A percentile compares a stretch with the other conserved stretches of the same genome.
phyloP scores from a whole-genome alignment of 2,113 vertebrate genomes.

The Xiphorhynchus elegans region DNA sequence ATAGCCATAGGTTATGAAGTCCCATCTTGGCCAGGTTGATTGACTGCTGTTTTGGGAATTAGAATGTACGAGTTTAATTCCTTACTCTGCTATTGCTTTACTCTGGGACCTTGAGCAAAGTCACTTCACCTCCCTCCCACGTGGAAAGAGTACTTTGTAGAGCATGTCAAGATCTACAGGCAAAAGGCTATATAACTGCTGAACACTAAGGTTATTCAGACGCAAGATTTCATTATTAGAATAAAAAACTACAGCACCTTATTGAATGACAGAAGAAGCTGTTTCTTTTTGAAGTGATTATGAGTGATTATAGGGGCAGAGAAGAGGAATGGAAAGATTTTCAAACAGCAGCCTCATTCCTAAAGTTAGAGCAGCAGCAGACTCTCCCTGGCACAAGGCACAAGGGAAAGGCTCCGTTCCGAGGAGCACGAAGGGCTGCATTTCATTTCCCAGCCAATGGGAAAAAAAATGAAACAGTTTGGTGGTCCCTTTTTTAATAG shows the following conservation, averaged over 20 bases:
- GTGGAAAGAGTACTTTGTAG: neutral
- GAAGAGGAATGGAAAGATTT: neutral
- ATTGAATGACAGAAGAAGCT: neutral
- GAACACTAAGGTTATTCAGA: neutral
- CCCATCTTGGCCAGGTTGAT: neutral
- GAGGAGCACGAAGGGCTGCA: neutral
- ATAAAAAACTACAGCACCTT: neutral
- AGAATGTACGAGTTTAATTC: neutral
- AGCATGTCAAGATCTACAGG: neutral
- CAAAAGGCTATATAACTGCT: neutral
- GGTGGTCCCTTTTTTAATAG: neutral
- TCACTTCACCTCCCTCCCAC: neutral
- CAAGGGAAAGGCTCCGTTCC: neutral
- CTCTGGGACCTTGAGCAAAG: conserved; percentile 12
- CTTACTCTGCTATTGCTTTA: neutral
- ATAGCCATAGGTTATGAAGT: neutral
- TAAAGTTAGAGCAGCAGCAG: neutral
- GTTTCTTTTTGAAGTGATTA: neutral
- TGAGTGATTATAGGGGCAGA: neutral
- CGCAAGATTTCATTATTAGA: neutral
- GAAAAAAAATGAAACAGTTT: neutral
- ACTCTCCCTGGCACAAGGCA: neutral
- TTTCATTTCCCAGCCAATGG: neutral
- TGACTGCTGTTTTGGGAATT: neutral
- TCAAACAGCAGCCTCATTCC: neutral